phyloP scores from a whole-genome alignment of 2,113 vertebrate species.

The Callocephalon fimbriatum region DNA sequence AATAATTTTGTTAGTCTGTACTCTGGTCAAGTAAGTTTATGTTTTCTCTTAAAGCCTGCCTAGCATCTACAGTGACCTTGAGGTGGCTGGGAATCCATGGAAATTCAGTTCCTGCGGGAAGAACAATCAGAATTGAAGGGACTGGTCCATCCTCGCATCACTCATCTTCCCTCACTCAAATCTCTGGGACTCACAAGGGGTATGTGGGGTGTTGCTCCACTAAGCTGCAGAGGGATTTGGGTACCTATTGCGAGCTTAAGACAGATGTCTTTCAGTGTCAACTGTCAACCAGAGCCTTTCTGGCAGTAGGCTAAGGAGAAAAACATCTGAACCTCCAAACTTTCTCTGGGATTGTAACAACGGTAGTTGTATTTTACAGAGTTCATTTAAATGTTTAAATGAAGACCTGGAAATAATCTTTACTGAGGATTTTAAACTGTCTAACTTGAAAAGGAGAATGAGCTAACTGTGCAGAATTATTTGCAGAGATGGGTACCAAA shows the following conservation, averaged over 20 bases:
- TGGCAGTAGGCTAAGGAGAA: not conserved
- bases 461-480: not conserved
- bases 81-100: not conserved
- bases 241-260: not conserved
- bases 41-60: not conserved
- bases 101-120: not conserved
- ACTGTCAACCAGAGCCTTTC: not conserved
- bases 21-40: not conserved
- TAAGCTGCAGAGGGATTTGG: not conserved
- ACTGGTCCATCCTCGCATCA: not conserved
- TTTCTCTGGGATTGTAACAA: not conserved
- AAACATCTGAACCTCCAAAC: not conserved
- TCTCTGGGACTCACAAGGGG: not conserved
- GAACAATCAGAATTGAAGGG: not conserved
- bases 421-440: not conserved
- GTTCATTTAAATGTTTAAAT: not conserved
- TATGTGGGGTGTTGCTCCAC: not conserved
- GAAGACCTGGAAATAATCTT: not conserved
- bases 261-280: not conserved
- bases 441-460: not conserved
- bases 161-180: not conserved
- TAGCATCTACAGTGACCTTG: not conserved
- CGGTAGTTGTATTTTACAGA: not conserved
- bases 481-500: not conserved
- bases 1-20: not conserved